Percentiles rank a stretch among this genome's conserved stretches.
These are phyloP conservation scores for Tolmerus cingulatus DNA, from an alignment of 2,888 invertebrate genomes.

Conservation along the genomic window DNA sequence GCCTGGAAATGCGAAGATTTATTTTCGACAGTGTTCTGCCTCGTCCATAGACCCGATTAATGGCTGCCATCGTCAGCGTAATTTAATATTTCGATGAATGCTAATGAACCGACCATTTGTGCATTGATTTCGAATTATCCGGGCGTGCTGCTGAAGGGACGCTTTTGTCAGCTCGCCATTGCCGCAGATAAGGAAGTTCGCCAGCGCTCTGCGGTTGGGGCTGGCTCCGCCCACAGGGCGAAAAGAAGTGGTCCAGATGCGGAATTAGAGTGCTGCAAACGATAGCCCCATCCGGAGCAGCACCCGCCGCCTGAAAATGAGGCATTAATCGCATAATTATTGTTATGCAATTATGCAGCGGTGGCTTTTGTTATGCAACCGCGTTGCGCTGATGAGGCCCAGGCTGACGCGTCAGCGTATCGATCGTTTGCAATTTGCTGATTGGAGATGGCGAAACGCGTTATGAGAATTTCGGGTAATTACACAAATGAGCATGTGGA, in stretches of 20 bases:
- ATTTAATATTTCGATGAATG: slow-evolving; percentile 1
- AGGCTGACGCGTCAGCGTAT: not conserved
- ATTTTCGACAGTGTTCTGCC: not conserved
- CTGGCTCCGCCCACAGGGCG: not conserved
- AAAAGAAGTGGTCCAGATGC: not conserved
- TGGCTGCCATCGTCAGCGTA: not conserved
- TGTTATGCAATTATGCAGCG: not conserved
- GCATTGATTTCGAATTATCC: not conserved
- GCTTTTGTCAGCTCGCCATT: not conserved
- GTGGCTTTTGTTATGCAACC: not conserved
- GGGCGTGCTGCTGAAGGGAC: not conserved
- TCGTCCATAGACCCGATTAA: not conserved
- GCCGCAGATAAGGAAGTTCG: not conserved
- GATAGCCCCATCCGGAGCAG: not conserved
- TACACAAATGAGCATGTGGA: not conserved
- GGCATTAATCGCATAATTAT: not conserved
- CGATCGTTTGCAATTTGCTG: not conserved
- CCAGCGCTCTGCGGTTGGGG: not conserved
- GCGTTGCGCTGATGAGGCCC: not conserved
- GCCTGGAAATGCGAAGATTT: not conserved
- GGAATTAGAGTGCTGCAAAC: not conserved
- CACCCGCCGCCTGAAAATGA: not conserved
- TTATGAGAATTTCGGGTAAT: not conserved
- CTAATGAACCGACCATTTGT: not conserved
- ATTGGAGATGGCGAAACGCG: not conserved